A percentile compares a stretch with the other conserved stretches of the same genome.
Evolutionary conservation across 1,140 invertebrate genomes (phyloP).

Genomic region (Apis laboriosa): DNA sequence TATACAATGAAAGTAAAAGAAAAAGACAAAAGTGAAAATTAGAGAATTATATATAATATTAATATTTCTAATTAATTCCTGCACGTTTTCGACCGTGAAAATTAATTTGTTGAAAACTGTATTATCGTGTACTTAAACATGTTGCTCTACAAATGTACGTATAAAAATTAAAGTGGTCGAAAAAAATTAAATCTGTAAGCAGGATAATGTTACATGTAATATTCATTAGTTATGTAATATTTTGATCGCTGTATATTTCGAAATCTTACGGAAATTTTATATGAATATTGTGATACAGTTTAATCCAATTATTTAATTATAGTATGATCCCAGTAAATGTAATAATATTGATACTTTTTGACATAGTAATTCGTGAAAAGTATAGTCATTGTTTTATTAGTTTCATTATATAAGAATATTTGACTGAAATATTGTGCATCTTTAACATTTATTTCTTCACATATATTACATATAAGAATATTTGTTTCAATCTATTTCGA

Average conservation of each 20-base stretch:
- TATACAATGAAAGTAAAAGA: slow-evolving; percentile 65
- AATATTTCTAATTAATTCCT: slow-evolving; percentile 36
- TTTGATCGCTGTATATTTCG: slow-evolving; percentile 11
- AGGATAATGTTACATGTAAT: not conserved
- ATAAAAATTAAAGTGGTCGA: slow-evolving; percentile 5
- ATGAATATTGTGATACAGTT: slow-evolving; percentile 48
- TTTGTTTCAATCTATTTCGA: slow-evolving; percentile 10
- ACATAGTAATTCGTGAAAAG: slow-evolving; percentile 5
- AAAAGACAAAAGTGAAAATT: slow-evolving; percentile 35
- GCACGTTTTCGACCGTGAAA: slow-evolving; percentile 24
- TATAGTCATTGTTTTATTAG: slow-evolving; percentile 24
- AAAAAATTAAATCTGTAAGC: not conserved
- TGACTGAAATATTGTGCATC: slow-evolving; percentile 34
- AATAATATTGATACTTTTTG: slow-evolving; percentile 30
- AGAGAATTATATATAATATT: slow-evolving; percentile 47
- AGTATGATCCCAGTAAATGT: slow-evolving; percentile 31
- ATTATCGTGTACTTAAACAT: slow-evolving; percentile 47
- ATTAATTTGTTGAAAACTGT: slow-evolving; percentile 16
- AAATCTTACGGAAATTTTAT: slow-evolving; percentile 29
- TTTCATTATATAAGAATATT: slow-evolving; percentile 27
- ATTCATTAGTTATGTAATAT: slow-evolving; percentile 7
- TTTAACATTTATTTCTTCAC: slow-evolving; percentile 33
- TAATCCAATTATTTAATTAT: slow-evolving; percentile 47
- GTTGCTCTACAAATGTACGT: slow-evolving; percentile 15
- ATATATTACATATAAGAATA: slow-evolving; percentile 12